phyloP scores from a whole-genome alignment of 2,888 invertebrate species.

The Stenurella melanura region DNA sequence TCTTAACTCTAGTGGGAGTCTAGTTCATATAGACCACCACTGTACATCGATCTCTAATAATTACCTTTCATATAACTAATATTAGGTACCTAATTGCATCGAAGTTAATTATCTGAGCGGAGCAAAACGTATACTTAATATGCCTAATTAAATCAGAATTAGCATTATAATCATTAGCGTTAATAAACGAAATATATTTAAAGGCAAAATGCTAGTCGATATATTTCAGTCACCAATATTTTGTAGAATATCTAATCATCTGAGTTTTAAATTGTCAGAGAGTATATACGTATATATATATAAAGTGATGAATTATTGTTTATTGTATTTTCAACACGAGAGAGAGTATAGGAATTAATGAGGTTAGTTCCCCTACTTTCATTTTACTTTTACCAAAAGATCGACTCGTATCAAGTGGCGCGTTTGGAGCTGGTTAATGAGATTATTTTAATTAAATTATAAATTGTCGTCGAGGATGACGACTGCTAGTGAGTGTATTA shows the following conservation, averaged over 20 bases:
- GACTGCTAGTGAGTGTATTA: slow-evolving; percentile 50
- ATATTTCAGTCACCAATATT: not conserved
- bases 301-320: slow-evolving; percentile 14
- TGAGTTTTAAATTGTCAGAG: not conserved
- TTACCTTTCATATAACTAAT: not conserved
- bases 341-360: slow-evolving; percentile 33
- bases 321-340: slow-evolving; percentile 22
- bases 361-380: slow-evolving; percentile 40
- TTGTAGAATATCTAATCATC: slow-evolving; percentile 1
- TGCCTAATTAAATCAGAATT: not conserved
- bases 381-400: slow-evolving; percentile 38
- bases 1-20: too few relatives aligned
- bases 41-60: not conserved
- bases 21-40: not conserved
- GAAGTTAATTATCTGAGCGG: not conserved
- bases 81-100: slow-evolving; percentile 1
- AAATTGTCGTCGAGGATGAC: slow-evolving; percentile 34
- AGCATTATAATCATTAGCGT: not conserved
- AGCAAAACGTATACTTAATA: not conserved
- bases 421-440: slow-evolving; percentile 7
- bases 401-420: not conserved
- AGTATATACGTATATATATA: not conserved
- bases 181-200: not conserved
- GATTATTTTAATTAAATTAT: slow-evolving; percentile 35
- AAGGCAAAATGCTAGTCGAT: not conserved